These are phyloP conservation scores for Trissolcus japonicus DNA, from an alignment of 2,888 invertebrate genomes.

Conservation along the genomic window DNA sequence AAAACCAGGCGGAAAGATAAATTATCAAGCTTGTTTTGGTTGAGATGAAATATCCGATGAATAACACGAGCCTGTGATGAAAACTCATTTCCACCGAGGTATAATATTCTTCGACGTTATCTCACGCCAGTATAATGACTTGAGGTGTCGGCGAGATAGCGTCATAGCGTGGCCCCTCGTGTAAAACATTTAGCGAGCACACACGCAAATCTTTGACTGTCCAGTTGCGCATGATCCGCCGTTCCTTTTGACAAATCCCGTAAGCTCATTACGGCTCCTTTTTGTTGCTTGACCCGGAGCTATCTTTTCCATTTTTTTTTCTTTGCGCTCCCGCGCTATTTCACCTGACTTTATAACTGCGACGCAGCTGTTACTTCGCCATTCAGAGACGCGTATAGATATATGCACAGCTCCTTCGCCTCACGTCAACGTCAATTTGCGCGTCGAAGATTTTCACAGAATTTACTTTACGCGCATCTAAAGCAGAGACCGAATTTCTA, in stretches of 20 bases:
- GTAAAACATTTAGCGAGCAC: slow-evolving; percentile 41
- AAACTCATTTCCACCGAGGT: slow-evolving; percentile 62
- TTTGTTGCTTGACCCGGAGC: slow-evolving; percentile 49
- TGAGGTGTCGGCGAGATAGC: slow-evolving; percentile 38
- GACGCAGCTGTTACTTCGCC: slow-evolving; percentile 26
- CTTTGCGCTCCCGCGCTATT: slow-evolving; percentile 34
- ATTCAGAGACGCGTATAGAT: slow-evolving; percentile 31
- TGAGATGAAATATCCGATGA: slow-evolving; percentile 13
- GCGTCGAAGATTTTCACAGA: slow-evolving; percentile 11
- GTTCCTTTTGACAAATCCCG: slow-evolving; percentile 63
- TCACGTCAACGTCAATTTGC: slow-evolving; percentile 45
- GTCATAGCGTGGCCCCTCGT: slow-evolving; percentile 21
- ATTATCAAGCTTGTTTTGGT: slow-evolving; percentile 5
- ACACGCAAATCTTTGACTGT: slow-evolving; percentile 45
- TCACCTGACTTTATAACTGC: slow-evolving; percentile 41
- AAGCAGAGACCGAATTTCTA: slow-evolving; percentile 11
- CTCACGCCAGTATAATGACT: slow-evolving; percentile 48
- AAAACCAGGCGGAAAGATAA: no score
- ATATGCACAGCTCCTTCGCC: slow-evolving; percentile 17
- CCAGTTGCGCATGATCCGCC: slow-evolving; percentile 56
- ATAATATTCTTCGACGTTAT: slow-evolving; percentile 59
- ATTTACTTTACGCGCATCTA: slow-evolving; percentile 18
- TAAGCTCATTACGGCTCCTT: slow-evolving; percentile 64
- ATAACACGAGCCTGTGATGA: slow-evolving; percentile 33
- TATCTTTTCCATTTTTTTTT: slow-evolving; percentile 39